These are phyloP conservation scores for Brachymystax lenok DNA, from an alignment of 2,797 vertebrate genomes.

Conservation along the genomic window DNA sequence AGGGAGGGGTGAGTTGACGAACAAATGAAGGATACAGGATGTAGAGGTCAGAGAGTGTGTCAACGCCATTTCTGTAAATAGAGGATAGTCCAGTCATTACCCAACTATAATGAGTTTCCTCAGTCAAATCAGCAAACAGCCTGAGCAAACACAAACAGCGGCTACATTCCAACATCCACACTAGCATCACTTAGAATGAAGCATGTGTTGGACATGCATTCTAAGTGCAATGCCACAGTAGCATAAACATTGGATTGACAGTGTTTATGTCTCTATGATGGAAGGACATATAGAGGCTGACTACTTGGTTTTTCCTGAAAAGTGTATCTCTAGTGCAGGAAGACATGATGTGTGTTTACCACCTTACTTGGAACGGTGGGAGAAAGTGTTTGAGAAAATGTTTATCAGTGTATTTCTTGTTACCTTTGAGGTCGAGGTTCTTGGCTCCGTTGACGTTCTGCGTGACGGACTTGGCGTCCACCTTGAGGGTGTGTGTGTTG, in stretches of 20 bases:
- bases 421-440: slow-evolving; percentile 97
- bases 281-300: neutral
- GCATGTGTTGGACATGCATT: neutral
- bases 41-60: neutral
- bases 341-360: neutral
- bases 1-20: too few species aligned
- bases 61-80: neutral
- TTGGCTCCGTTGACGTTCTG: slow-evolving; percentile 97
- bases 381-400: too few species aligned
- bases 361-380: neutral
- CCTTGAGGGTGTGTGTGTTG: slow-evolving; percentile 95
- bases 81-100: neutral
- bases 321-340: neutral
- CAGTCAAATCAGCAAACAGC: neutral
- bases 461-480: slow-evolving; percentile 92
- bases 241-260: neutral
- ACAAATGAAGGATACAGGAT: neutral
- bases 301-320: neutral
- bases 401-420: neutral
- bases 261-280: too few species aligned
- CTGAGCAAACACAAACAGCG: too few species aligned
- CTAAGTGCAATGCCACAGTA: neutral
- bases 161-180: neutral
- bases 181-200: too few species aligned
- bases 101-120: too few species aligned